Percentiles rank a stretch among this genome's conserved stretches.
phyloP scores from a whole-genome alignment of 23 tunicate genomes.

The Halocynthia roretzi region DNA sequence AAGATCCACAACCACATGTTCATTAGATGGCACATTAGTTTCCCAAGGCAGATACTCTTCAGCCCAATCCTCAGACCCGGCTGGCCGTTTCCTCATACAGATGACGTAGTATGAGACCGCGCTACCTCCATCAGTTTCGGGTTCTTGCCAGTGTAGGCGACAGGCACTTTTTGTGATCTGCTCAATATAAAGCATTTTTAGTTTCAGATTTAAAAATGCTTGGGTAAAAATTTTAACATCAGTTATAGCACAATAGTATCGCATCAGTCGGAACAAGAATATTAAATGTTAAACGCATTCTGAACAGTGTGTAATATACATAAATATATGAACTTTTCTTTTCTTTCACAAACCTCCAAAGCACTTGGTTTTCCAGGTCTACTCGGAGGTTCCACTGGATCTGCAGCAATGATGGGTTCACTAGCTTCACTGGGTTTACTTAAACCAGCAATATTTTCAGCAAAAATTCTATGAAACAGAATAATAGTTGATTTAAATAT shows the following conservation, averaged over 20 bases:
- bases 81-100: slow-evolving; percentile 13
- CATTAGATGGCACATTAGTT: slow-evolving; percentile 16
- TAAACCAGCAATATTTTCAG: slow-evolving; percentile 39
- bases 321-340: too few relatives aligned
- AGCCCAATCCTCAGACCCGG: slow-evolving; percentile 11
- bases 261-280: too few relatives aligned
- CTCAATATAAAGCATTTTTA: not conserved
- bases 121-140: slow-evolving; percentile 20
- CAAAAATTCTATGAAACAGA: slow-evolving; percentile 18
- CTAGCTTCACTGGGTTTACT: slow-evolving; percentile 30
- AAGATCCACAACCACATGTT: slow-evolving; percentile 33
- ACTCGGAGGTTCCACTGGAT: slow-evolving; percentile 29
- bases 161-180: not conserved
- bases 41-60: slow-evolving; percentile 28
- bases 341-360: slow-evolving; percentile 29
- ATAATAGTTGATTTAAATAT: too few relatives aligned
- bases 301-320: too few relatives aligned
- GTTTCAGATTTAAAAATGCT: too few relatives aligned
- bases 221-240: too few relatives aligned
- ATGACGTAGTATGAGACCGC: not conserved
- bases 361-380: slow-evolving; percentile 36
- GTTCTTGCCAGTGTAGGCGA: slow-evolving; percentile 10
- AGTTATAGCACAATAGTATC: too few relatives aligned
- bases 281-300: too few relatives aligned
- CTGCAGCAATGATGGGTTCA: slow-evolving; percentile 23